Conservation (phyloP, 2,888 invertebrate genomes). For the Dysmachus trigonus region DNA sequence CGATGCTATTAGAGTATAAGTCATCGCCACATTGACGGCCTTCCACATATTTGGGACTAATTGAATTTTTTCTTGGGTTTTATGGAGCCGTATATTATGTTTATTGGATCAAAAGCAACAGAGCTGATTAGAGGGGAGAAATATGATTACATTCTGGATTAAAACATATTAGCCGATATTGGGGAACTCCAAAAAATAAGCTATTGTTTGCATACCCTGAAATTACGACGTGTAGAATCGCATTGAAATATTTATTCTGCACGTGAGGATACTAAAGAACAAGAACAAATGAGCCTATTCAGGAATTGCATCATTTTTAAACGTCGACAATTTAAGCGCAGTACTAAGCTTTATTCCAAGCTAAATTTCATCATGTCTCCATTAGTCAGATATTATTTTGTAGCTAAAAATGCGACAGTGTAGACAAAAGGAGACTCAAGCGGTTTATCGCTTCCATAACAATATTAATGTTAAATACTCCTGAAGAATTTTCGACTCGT, state of each 20-base stretch:
- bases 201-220: neutral
- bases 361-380: no score
- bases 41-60: constrained; percentile 20
- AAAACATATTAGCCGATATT: neutral
- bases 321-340: no score
- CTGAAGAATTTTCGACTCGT: no score
- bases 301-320: no score
- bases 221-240: neutral
- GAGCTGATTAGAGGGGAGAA: neutral
- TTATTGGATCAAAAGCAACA: constrained; percentile 13
- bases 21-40: constrained; percentile 18
- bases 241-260: neutral
- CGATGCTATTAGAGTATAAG: constrained; percentile 15
- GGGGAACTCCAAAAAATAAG: neutral
- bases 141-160: constrained; percentile 27
- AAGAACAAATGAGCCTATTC: neutral
- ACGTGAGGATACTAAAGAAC: no score
- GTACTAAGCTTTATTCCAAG: no score
- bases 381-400: no score
- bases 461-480: no score
- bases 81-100: constrained; percentile 31
- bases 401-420: no score
- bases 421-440: no score
- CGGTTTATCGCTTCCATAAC: no score
- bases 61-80: constrained; percentile 39